These are phyloP conservation scores for Fundulus diaphanus DNA, from an alignment of 2,797 vertebrate species.

Conservation along the genomic window DNA sequence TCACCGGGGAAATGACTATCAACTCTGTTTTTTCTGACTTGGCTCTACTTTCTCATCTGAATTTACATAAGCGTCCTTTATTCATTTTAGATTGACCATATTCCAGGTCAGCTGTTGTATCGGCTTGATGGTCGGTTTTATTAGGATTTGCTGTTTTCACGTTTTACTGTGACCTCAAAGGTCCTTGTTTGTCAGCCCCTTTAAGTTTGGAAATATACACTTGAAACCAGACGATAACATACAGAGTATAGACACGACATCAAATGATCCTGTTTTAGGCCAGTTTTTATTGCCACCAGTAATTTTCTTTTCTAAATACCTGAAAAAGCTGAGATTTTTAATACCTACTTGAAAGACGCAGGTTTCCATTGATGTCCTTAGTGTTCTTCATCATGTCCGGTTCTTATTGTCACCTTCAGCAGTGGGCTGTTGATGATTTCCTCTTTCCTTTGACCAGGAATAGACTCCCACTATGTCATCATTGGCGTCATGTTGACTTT, in stretches of 20 bases:
- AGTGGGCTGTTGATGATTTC: neutral
- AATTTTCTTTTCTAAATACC: no score
- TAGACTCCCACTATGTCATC: neutral
- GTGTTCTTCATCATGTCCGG: neutral
- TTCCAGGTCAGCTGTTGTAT: neutral
- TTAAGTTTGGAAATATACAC: neutral
- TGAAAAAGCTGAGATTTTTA: no score
- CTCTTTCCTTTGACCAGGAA: neutral
- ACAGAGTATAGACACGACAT: neutral
- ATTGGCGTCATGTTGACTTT: neutral
- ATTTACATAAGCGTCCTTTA: slow-evolving; percentile 16
- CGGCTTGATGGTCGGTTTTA: neutral
- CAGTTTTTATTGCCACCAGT: neutral
- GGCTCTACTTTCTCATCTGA: slow-evolving; percentile 20
- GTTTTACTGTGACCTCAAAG: neutral
- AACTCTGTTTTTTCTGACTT: slow-evolving; percentile 6
- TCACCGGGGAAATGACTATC: slow-evolving; percentile 47
- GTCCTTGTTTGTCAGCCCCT: neutral
- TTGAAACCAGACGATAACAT: neutral
- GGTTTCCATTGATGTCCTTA: neutral
- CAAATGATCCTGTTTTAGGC: neutral
- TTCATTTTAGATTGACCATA: neutral
- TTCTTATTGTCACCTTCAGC: neutral
- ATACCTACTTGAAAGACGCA: neutral
- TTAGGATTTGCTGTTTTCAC: neutral